phyloP scores from a whole-genome alignment of 2,113 vertebrate species.

The Silurus asotus region DNA sequence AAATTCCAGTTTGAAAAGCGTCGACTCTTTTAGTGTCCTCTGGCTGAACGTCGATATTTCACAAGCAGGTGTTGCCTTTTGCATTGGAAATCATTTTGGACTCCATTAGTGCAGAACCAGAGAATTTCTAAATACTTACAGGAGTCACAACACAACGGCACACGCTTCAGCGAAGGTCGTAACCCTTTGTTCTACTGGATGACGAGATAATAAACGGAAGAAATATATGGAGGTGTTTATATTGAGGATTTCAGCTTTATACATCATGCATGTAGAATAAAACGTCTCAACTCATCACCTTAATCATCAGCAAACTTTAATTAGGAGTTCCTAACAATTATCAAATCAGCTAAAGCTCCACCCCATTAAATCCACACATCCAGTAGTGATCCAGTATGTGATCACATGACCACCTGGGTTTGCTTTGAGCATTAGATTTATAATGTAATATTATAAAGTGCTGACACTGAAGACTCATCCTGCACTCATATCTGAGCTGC shows the following conservation, averaged over 20 bases:
- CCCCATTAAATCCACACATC: not conserved
- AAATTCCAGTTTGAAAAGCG: not conserved
- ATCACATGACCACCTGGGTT: not conserved
- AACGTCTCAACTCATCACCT: not conserved
- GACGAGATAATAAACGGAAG: not conserved
- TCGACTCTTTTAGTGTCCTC: not conserved
- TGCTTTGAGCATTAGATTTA: not conserved
- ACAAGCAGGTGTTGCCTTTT: conserved; percentile 15
- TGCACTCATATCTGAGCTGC: not conserved
- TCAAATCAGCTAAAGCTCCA: not conserved
- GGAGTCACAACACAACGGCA: not conserved
- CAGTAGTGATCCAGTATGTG: not conserved
- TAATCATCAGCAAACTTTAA: no score
- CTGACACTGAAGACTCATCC: no score
- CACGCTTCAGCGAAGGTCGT: not conserved
- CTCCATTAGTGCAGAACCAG: conserved; percentile 4
- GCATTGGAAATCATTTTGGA: conserved; percentile 5
- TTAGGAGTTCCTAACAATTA: no score
- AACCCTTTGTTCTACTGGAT: not conserved
- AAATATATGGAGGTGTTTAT: not conserved
- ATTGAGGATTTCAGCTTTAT: not conserved
- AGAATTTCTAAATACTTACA: not conserved
- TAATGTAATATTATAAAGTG: not conserved
- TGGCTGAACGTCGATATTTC: conserved; percentile 10
- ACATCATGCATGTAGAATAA: not conserved